Conservation (phyloP, 2,113 vertebrate genomes). For the Sceloporus undulatus region DNA sequence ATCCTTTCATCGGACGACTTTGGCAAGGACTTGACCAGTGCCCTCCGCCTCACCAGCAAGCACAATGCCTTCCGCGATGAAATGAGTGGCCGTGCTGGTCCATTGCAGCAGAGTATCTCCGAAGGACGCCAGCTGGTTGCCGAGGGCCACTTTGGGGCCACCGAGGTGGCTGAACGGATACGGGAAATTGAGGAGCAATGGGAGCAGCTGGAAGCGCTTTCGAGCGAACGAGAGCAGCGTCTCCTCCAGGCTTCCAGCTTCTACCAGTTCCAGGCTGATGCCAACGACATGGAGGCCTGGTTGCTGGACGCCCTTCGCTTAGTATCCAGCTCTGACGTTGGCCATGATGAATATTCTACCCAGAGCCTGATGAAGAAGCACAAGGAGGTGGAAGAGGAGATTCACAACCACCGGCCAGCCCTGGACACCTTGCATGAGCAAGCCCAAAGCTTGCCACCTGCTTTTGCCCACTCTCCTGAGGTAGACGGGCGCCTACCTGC, state of each 20-base stretch:
- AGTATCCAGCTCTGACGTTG: conserved; percentile 89
- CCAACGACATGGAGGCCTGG: conserved; percentile 91
- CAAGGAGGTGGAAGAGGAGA: conserved; percentile 91
- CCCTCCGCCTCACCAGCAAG: conserved; percentile 89
- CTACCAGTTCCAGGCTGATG: conserved; percentile 92
- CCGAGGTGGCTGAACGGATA: conserved; percentile 73
- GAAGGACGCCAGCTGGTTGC: conserved; percentile 83
- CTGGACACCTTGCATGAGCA: conserved; percentile 90
- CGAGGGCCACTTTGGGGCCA: conserved; percentile 85
- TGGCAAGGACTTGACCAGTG: conserved; percentile 88
- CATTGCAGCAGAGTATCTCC: conserved; percentile 85
- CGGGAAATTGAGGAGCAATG: conserved; percentile 85
- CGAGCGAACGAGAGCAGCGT: conserved; percentile 80
- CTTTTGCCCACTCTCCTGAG: conserved; percentile 67
- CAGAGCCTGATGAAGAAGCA: conserved; percentile 90
- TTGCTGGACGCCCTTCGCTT: conserved; percentile 86
- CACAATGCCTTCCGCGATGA: conserved; percentile 90
- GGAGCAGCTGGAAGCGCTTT: conserved; percentile 85
- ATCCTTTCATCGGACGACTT: conserved; percentile 87
- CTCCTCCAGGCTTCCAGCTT: conserved; percentile 86
- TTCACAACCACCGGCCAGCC: conserved; percentile 84
- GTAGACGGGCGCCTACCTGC: conserved; percentile 83
- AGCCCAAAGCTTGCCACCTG: conserved; percentile 76
- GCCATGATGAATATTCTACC: conserved; percentile 93
- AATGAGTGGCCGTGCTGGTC: conserved; percentile 90